Base-by-base conservation (phyloP, 2,888 invertebrate genomes). In the Mythimna ferrago region DNA sequence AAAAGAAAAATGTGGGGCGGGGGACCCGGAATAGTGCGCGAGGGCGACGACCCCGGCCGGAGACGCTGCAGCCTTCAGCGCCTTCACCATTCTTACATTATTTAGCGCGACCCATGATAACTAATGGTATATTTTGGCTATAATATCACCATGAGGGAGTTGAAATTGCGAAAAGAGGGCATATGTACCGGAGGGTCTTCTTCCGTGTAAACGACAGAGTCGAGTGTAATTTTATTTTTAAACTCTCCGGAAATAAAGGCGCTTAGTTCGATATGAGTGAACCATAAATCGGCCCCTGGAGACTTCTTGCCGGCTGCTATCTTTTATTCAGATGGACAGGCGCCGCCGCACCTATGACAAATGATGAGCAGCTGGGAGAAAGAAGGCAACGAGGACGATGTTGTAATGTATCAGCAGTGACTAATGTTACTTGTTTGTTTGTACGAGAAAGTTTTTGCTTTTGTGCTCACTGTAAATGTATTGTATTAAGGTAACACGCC, bases 1-100 rank as follows among this genome's bases (percentile, higher is more conserved):
- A 94, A 93, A 94, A 95, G 94, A 94, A 95, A 95, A 95, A 94
- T 94, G 91, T 93, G 92, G 93, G 92, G 91, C 92, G 93, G 92
- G 91, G 89, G 90, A 88, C 86, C 87, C 88, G 90, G 90, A 88
- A 92, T 89, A 90, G 85, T 82, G 89, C 83, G 89, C 85, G 91
- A 80, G 95, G 94, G 94, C 94, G 87, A 90, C 88, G 94, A 94
- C 93, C 95, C 87, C 91, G 84, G 83, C 84, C 86, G 89, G 86
- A 87, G 84, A 85, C 78, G 86, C 86, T 89, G 77, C 87, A 86
- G 87, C 89, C 91, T 90, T 89, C 90, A 91, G 89, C 90, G 90
- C 89, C 90, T 90, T 88, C 89, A 90, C 89, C 89, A 90, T 91
- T 90, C 91, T 91, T 92, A 91, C 88, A 92, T 91, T 92, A 92